Evolutionary conservation across 2,113 vertebrate genomes (phyloP), one percentile per base, ranked within the genome.

Genomic region (Eonycteris spelaea): DNA sequence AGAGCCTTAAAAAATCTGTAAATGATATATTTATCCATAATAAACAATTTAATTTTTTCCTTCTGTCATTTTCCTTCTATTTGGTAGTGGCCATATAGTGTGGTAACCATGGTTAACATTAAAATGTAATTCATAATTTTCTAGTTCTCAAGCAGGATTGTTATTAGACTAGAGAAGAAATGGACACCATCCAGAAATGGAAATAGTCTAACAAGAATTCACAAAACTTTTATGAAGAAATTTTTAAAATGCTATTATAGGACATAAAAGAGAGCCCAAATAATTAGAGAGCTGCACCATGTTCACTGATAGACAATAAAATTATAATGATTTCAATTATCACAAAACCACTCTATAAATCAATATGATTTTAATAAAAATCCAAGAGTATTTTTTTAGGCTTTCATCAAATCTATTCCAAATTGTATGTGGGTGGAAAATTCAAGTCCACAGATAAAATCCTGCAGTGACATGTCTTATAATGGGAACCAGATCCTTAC

Each of bases 371-470:
- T 95, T 45, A 91, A 68, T 30, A 91, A 71, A 91, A 91, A 82
- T 82, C 16, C 30, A 67, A 92, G 63, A 78, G 13, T 92, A 87
- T 70, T 85, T 90, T 51, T 90, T 82, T 59, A 83, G 11, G 19
- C 28, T 93, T 35, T 83, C 30, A 79, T 70, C 53, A 94, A 92
- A 85, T 92, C 24, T 45, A 87, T 67, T 82, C 55, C 26, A 85
- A 93, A 96, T 95, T 73, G 10, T 78, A 45, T 74, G 51, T 51
- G 67, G 51, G 51, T 51, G 67, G 51, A 89, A 88, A 96, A 80
- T 75, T 85, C 71, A 94, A 90, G 43, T 71, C 28, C 24, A 30
- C 65, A 85, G 70, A 77, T 95, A 94, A 67, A 95, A 94, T 87
- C 26, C 30, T 94, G 7, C 7, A 83, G 48, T 65, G 53, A 78